Base-by-base conservation (phyloP, 1,140 invertebrate species). In the Drosophila guanche region DNA sequence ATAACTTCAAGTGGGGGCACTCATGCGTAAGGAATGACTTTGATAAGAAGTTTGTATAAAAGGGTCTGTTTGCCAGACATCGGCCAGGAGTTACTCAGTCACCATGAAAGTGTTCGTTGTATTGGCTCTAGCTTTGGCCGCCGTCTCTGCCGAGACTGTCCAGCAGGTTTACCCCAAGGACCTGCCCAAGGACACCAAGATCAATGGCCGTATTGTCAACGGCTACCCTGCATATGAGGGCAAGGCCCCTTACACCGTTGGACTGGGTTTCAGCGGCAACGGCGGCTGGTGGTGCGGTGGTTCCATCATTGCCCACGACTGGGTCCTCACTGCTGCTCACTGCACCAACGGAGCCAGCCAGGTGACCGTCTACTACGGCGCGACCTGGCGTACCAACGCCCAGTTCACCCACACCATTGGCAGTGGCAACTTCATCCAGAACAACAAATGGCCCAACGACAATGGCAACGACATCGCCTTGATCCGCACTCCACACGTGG, bases 331-430 rank as follows among this genome's bases (percentile, higher is more conserved):
- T 4, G 61, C 61, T 5, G 61, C 61, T 46, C 53, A 58, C 59
- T 60, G 29, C 53, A 74, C 71, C 55, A 58, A 67, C 40, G 45
- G 45, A 5, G 71, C 67, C 12, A 42, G 29, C 27, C 51, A 51
- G 33, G 71, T 75, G 27, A 75, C 71, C 50, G 63, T 75, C 67
- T 75, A 75, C 60, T 75, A 71, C 40, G 71, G 71, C 23, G 74
- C 74, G 27, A 45, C 59, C n/a, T 76, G 74, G 74, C 71, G 71
- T 33, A 68, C 66, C 14, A 57, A 76, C 14, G 70, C 74, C 54
- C 63, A 69, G 74, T 76, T 56, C 65, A 76, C 74, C 71, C 74
- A 76, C 65, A 62, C 51, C 12, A 47, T 55, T 23, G 23, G 61
- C 33, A 58, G 45, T 25, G 27, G 29, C 7, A 29, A 10, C 40